Evolutionary conservation across 2,888 invertebrate genomes (phyloP).

Genomic region (Blastobasis adustella): DNA sequence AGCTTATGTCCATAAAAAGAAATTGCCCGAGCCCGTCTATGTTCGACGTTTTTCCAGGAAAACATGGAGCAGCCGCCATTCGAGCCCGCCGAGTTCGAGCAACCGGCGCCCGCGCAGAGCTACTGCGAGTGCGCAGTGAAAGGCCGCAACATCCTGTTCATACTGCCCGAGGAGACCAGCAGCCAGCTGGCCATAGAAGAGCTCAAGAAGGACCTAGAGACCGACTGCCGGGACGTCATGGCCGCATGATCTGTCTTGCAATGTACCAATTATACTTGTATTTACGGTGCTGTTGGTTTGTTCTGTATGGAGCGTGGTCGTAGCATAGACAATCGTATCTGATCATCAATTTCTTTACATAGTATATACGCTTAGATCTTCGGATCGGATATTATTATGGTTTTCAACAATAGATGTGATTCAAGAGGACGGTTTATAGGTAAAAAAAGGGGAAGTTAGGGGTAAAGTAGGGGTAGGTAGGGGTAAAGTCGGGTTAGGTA

Average conservation of each 20-base stretch:
- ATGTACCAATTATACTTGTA: too few species aligned
- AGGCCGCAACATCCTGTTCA: slow-evolving; percentile 23
- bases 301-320: too few species aligned
- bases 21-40: neutral
- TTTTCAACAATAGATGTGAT: too few species aligned
- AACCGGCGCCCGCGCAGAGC: slow-evolving; percentile 12
- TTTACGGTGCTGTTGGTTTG: too few species aligned
- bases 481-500: too few species aligned
- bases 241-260: slow-evolving; percentile 17
- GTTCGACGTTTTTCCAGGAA: neutral
- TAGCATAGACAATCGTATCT: too few species aligned
- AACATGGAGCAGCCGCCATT: slow-evolving; percentile 15
- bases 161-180: slow-evolving; percentile 50
- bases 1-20: slow-evolving; percentile 29
- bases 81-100: slow-evolving; percentile 25
- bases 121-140: slow-evolving; percentile 18
- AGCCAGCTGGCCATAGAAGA: slow-evolving; percentile 54
- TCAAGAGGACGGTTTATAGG: too few species aligned
- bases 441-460: too few species aligned
- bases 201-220: slow-evolving; percentile 25
- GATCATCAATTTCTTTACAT: too few species aligned
- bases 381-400: too few species aligned
- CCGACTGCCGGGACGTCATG: slow-evolving; percentile 19
- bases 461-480: too few species aligned
- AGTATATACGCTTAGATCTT: too few species aligned